phyloP scores from a whole-genome alignment of 1,140 invertebrate genomes.

The Parapsyche elsis region DNA sequence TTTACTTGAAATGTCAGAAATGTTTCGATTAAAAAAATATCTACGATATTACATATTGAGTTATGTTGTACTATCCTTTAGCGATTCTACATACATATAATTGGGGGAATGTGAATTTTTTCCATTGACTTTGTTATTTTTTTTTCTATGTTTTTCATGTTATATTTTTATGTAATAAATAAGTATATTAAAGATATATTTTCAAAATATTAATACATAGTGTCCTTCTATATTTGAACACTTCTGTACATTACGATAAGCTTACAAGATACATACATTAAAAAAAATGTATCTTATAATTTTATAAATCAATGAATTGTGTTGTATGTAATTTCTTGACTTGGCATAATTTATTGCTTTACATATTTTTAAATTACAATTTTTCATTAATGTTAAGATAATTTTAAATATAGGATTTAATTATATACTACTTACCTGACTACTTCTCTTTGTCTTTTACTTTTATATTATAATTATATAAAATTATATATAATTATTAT shows the following conservation, averaged over 20 bases:
- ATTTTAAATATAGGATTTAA: too few relatives aligned
- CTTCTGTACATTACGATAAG: slow-evolving; percentile 9
- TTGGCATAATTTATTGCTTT: too few relatives aligned
- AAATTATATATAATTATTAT: too few relatives aligned
- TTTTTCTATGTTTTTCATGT: slow-evolving; percentile 2
- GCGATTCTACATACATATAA: too few relatives aligned
- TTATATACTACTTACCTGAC: too few relatives aligned
- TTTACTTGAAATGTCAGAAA: too few relatives aligned
- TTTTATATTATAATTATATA: too few relatives aligned
- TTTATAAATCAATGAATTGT: not conserved
- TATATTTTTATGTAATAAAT: not conserved
- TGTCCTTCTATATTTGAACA: slow-evolving; percentile 32
- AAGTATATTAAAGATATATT: slow-evolving; percentile 22
- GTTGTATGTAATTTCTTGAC: not conserved
- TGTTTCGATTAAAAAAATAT: not conserved
- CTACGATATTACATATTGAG: not conserved
- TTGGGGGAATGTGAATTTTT: too few relatives aligned
- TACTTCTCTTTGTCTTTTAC: too few relatives aligned
- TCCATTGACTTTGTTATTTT: slow-evolving; percentile 11
- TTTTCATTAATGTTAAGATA: too few relatives aligned
- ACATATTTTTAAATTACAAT: too few relatives aligned
- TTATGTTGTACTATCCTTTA: not conserved
- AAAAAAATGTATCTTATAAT: not conserved
- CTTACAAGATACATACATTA: not conserved
- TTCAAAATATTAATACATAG: slow-evolving; percentile 25